Base-by-base conservation (phyloP, 2,888 invertebrate species). In the Xestia xanthographa region DNA sequence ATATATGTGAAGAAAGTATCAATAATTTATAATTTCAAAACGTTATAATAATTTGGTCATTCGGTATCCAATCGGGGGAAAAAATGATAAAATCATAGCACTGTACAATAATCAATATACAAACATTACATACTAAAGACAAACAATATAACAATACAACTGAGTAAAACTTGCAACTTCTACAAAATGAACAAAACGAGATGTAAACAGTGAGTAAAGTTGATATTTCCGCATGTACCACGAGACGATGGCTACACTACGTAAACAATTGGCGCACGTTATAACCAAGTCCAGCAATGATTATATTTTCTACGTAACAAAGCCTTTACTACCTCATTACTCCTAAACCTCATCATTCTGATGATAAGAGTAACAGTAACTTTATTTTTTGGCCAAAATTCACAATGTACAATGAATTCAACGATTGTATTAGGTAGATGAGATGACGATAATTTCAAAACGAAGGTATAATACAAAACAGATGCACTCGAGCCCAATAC, bases 401-500 rank as follows among this genome's bases (percentile, higher is more conserved):
- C 58, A 79, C 43, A 83, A 77, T 80, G 74, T 84, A 66, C 56
- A 75, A 87, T 86, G 73, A 83, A 79, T 71, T 77, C 50, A 77
- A 79, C 77, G 77, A 80, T 77, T 77, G 58, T 77, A 70, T 80
- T 72, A 76, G 63, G 63, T 70, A 60, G 66, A 85, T 87, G 85
- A 80, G 48, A 79, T 84, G 80, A 86, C 85, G 78, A 84, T 86
- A 66, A 62, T 48, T 76, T 87, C 75, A 83, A 84, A 83, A 87
- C 84, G 83, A 86, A 77, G 72, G 81, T 84, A 82, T 80, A 81
- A 86, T 88, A 78, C 74, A 83, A 88, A 85, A 88, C 75, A 87
- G 77, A 90, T 91, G 89, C 89, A 86, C 77, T 77, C 82, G 86
- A 90, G 86, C 89, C 88, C 89, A 89, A 89, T 88, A 90, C 84